phyloP scores from a whole-genome alignment of 2,888 invertebrate species.

The Mycalesis mineus region DNA sequence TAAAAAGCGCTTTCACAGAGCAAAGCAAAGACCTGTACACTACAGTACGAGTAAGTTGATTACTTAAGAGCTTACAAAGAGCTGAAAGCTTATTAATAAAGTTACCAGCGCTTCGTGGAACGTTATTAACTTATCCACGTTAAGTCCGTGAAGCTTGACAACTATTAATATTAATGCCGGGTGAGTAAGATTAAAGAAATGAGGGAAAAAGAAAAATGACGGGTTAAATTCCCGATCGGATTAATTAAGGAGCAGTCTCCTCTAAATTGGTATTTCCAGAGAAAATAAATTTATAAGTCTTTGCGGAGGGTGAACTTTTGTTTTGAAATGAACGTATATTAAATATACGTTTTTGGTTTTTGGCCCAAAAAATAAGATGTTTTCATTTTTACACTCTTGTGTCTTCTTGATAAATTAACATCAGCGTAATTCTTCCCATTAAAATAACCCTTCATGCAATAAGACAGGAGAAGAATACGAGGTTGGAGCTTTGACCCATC shows the following conservation, averaged over 20 bases:
- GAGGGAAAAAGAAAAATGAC: neutral
- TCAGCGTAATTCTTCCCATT: too few species aligned
- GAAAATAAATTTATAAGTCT: neutral
- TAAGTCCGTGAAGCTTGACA: conserved; percentile 5
- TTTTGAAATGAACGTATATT: too few species aligned
- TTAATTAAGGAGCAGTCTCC: neutral
- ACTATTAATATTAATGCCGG: conserved; percentile 4
- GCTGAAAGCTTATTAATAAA: conserved; percentile 12
- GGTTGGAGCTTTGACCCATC: too few species aligned
- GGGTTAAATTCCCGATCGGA: neutral
- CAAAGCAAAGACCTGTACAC: conserved; percentile 1
- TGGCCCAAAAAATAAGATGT: too few species aligned
- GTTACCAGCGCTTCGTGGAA: conserved; percentile 4
- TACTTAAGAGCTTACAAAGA: conserved; percentile 13
- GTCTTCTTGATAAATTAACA: too few species aligned
- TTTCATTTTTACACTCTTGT: too few species aligned
- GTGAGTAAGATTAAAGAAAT: neutral
- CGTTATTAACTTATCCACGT: conserved; percentile 12
- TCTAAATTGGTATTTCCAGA: neutral
- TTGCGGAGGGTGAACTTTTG: too few species aligned
- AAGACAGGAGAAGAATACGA: too few species aligned
- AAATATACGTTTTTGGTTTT: too few species aligned
- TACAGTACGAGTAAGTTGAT: conserved; percentile 10
- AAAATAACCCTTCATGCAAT: too few species aligned
- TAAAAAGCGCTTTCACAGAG: conserved; percentile 7